Base-by-base conservation (phyloP, 2,888 invertebrate species). In the Drosophila mimetica region DNA sequence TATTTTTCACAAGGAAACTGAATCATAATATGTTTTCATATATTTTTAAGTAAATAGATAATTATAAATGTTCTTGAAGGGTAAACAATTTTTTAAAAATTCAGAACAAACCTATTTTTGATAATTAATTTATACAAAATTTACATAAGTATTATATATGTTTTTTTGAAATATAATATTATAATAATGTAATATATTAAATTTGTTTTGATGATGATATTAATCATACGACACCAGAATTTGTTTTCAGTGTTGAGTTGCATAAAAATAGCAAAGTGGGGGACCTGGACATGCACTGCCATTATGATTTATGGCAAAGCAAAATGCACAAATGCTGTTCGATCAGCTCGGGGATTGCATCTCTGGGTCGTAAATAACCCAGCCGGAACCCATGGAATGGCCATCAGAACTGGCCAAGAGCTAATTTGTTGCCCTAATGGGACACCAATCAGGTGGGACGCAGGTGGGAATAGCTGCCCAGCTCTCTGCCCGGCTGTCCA, bases 371-470 rank as follows among this genome's bases (percentile, higher is more conserved):
- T 80, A 80, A 79, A 86, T 86, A 70, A 79, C 71, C 36, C 22
- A 60, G 46, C 61, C 61, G 67, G 67, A 50, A 50, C 58, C 32
- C 44, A n/a, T 34, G 71, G 34, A 32, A 52, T 59, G 39, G 34
- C 36, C 47, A 36, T 32, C 37, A 47, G 39, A 58, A 22, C 16
- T 44, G 25, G 61, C 36, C 70, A 61, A 61, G 60, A 71, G 69
- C 86, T 86, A 80, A 80, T 80, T 80, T 79, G 79, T 80, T 76
- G 86, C 83, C 64, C 86, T 79, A 85, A 79, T 82, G 86, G 86
- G 67, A 74, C 80, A 66, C 65, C 67, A 59, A 54, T 72, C 60
- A 61, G 59, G 71, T 14, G 50, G 44, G 9, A 28, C 13, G 60
- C 60, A 60, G 60, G 64, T 63, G 65, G 51, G n/a, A n/a, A 30